phyloP scores from a whole-genome alignment of 1,140 invertebrate species.

The Pristionchus pacificus region DNA sequence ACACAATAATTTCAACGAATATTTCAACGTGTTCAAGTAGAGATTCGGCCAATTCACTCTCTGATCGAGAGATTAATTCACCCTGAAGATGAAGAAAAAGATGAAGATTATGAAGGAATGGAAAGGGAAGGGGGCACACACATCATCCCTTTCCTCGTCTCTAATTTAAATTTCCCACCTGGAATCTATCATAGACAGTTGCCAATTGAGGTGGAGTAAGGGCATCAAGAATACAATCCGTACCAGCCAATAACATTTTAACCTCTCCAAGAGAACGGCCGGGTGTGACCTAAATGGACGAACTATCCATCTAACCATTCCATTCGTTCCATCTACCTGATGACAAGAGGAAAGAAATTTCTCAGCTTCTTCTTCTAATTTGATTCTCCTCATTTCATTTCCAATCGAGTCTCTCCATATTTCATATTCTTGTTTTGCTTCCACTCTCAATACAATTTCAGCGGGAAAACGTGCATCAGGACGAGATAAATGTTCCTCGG shows the following conservation, averaged over 20 bases:
- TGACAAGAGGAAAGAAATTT: conserved; percentile 5
- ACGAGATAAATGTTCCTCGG: neutral
- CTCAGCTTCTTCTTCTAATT: conserved; percentile 27
- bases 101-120: conserved; percentile 20
- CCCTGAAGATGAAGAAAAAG: conserved; percentile 14
- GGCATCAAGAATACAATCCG: conserved; percentile 10
- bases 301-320: neutral
- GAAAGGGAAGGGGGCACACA: no score
- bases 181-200: conserved; percentile 27
- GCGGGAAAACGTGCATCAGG: conserved; percentile 18
- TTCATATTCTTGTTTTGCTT: conserved; percentile 15
- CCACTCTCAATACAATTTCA: conserved; percentile 16
- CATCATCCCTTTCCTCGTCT: no score
- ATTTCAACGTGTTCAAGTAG: conserved; percentile 28
- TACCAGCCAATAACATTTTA: conserved; percentile 19
- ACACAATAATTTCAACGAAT: conserved; percentile 17
- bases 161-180: conserved; percentile 14
- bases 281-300: conserved; percentile 23
- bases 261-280: conserved; percentile 24
- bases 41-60: conserved; percentile 23
- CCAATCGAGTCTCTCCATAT: conserved; percentile 19
- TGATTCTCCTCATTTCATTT: conserved; percentile 15
- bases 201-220: conserved; percentile 18
- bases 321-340: neutral
- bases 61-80: conserved; percentile 24